phyloP scores from a whole-genome alignment of 2,113 vertebrate genomes.

The Tragulus kanchil region DNA sequence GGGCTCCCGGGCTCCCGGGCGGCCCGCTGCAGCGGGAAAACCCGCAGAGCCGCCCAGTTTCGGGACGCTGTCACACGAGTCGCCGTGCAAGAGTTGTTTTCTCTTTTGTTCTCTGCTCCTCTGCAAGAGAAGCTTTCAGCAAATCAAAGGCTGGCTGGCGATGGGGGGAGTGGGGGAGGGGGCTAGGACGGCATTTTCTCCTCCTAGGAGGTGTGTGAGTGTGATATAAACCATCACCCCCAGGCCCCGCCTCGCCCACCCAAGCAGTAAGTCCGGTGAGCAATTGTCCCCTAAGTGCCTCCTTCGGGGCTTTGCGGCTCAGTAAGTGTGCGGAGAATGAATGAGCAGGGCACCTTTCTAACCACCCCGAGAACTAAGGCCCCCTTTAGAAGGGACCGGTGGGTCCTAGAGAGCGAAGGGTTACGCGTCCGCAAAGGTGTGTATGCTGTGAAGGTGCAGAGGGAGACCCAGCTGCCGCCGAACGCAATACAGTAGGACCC shows the following conservation, averaged over 20 bases:
- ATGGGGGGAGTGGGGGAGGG: not conserved
- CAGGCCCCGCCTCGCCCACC: too few species aligned
- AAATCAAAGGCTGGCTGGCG: not conserved
- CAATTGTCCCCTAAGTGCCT: not conserved
- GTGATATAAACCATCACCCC: not conserved
- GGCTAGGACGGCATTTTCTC: not conserved
- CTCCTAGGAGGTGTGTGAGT: not conserved
- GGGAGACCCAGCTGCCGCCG: not conserved
- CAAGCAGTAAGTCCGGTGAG: not conserved
- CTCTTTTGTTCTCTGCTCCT: too few species aligned
- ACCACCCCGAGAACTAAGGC: not conserved
- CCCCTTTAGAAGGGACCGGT: not conserved
- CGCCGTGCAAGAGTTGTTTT: accelerated
- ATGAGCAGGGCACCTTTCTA: not conserved
- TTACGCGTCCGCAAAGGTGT: not conserved
- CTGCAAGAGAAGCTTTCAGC: not conserved
- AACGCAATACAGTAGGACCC: not conserved
- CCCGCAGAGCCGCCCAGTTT: accelerated
- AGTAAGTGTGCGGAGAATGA: not conserved
- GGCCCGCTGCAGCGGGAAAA: not conserved
- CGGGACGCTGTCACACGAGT: not conserved
- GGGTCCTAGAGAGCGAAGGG: not conserved
- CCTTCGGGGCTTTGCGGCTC: not conserved
- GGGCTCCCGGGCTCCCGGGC: not conserved
- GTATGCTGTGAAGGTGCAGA: not conserved